Evolutionary conservation across 2,797 vertebrate genomes (phyloP).

Genomic region (Tinamus major): DNA sequence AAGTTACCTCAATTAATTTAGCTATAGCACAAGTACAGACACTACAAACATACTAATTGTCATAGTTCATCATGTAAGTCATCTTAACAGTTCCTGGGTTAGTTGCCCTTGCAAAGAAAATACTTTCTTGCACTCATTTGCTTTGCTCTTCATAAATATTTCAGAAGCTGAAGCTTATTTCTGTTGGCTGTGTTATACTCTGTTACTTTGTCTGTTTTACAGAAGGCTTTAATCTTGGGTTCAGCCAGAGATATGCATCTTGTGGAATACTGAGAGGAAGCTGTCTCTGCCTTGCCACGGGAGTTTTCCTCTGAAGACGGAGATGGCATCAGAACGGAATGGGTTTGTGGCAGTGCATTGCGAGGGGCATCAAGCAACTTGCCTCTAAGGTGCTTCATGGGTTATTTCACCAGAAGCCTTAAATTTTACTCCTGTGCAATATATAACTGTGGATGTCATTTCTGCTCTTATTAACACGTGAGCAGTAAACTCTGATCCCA

Average conservation of each 20-base stretch:
- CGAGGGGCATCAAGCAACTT: accelerated
- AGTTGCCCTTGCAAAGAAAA: conserved; percentile 1
- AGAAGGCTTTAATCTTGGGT: not conserved
- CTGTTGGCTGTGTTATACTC: not conserved
- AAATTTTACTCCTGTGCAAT: not conserved
- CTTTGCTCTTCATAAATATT: not conserved
- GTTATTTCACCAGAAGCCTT: not conserved
- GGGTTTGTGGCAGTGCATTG: accelerated
- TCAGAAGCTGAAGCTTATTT: not conserved
- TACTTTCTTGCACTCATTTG: not conserved
- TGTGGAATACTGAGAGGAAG: not conserved
- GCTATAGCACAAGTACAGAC: not conserved
- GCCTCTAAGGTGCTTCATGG: not conserved
- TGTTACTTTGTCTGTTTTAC: not conserved
- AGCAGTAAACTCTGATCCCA: not conserved
- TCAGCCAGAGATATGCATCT: not conserved
- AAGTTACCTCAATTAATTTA: conserved; percentile 46
- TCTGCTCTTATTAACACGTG: not conserved
- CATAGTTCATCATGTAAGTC: conserved; percentile 8
- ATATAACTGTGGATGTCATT: not conserved
- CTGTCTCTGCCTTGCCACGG: not conserved
- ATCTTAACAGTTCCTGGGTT: conserved; percentile 8
- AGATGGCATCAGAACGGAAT: not conserved
- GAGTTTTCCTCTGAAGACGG: not conserved
- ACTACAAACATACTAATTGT: conserved; percentile 33